These are phyloP conservation scores for Argyresthia goedartella DNA, from an alignment of 2,888 invertebrate genomes.

Conservation along the genomic window DNA sequence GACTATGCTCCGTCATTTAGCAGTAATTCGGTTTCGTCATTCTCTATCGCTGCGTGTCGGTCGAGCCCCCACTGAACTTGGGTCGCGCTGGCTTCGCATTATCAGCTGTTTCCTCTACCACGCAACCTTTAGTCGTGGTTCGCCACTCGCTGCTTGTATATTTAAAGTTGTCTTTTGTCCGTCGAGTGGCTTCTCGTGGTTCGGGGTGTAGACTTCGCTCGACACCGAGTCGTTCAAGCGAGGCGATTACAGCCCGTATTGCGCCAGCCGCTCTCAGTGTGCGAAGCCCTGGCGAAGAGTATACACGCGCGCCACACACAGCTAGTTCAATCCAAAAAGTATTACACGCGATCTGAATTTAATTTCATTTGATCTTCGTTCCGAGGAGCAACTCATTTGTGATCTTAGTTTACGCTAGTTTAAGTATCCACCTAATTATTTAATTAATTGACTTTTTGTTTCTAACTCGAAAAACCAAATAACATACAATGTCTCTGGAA, in stretches of 20 bases:
- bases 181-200: conserved; percentile 4
- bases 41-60: conserved; percentile 20
- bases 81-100: conserved; percentile 6
- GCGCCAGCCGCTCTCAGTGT: conserved; percentile 28
- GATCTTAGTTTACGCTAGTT: conserved; percentile 25
- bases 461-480: conserved; percentile 27
- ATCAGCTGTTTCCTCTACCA: neutral
- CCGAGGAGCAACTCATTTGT: conserved; percentile 53
- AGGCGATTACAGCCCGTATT: conserved; percentile 10
- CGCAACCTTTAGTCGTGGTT: neutral
- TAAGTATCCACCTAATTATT: neutral
- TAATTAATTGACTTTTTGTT: conserved; percentile 13
- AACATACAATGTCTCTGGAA: conserved; percentile 74
- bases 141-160: too few relatives aligned
- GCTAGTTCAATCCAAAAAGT: conserved; percentile 38
- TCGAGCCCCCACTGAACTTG: conserved; percentile 52
- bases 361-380: conserved; percentile 18
- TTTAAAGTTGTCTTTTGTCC: neutral
- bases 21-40: too few relatives aligned
- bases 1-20: too few relatives aligned
- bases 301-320: conserved; percentile 7
- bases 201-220: neutral
- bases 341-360: conserved; percentile 42
- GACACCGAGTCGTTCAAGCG: conserved; percentile 13
- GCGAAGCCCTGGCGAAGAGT: conserved; percentile 30